Conservation (phyloP, 1,140 invertebrate species). For the Phortica variegata region DNA sequence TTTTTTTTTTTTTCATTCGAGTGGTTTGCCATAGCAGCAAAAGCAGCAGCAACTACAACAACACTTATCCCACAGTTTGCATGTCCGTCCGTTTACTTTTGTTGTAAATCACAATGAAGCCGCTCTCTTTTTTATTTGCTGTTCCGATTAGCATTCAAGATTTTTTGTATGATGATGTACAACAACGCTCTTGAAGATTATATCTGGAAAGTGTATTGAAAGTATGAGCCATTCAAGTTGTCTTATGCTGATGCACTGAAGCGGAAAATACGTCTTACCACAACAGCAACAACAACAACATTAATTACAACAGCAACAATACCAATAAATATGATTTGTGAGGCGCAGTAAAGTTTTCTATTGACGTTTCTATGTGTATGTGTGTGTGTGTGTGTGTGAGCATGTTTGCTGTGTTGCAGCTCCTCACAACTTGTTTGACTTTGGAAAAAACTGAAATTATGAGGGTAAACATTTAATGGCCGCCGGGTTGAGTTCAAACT, state of each 20-base stretch:
- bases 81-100: too few relatives aligned
- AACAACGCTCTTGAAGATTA: too few relatives aligned
- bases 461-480: slow-evolving; percentile 52
- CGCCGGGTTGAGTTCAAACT: slow-evolving; percentile 22
- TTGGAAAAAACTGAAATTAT: slow-evolving; percentile 50
- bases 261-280: slow-evolving; percentile 42
- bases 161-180: too few relatives aligned
- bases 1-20: slow-evolving; percentile 14
- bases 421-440: slow-evolving; percentile 33
- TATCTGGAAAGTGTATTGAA: slow-evolving; percentile 8
- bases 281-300: too few relatives aligned
- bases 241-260: slow-evolving; percentile 38
- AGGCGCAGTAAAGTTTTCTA: background rate
- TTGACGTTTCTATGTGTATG: too few relatives aligned
- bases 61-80: too few relatives aligned
- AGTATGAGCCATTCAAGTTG: slow-evolving; percentile 21
- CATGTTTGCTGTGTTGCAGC: slow-evolving; percentile 4
- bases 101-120: too few relatives aligned
- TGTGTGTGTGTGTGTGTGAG: too few relatives aligned
- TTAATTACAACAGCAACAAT: too few relatives aligned
- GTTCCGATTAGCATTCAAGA: too few relatives aligned
- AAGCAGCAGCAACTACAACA: slow-evolving; percentile 4
- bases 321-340: too few relatives aligned
- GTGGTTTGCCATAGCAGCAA: slow-evolving; percentile 30
- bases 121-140: too few relatives aligned